Base-by-base conservation (phyloP, 2,888 invertebrate species). In the Tipula lateralis region DNA sequence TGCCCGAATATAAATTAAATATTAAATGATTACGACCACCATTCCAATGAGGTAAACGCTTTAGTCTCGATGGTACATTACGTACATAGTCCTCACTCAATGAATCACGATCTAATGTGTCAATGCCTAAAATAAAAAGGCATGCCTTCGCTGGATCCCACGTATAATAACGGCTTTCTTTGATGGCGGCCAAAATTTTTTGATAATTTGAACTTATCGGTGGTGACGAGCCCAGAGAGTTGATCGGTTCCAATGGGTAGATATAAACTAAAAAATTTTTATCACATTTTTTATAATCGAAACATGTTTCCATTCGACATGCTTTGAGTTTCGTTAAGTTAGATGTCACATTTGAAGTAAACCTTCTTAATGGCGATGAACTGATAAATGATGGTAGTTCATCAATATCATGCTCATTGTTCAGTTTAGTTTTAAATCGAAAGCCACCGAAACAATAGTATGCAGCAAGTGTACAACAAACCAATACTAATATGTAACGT, bases 1-100 rank as follows among this genome's bases (percentile, higher is more conserved):
- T 99, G 34, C 99, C 99, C 85, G 99, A 97, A 91, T 99, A 99
- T 86, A 99, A 92, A 92, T 99, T 99, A 90, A 99, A 99, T 88
- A 99, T 95, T 84, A 99, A 91, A 91, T 99, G 99, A 91, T 99
- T 99, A 86, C 94, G 92, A 19, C 99, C 99, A 89, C 95, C 95
- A 89, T 97, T 97, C 98, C 98, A 98, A 87, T 95, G 92, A 83
- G 94, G 93, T 87, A 96, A 91, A 85, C 94, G 93, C 86, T 94
- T 93, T 86, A 98, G 90, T 88, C 95, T 94, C 84, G 93, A 92
- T 85, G 95, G 95, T 86, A 99, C 93, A 91, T 98, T 97, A 86
- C 95, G 93, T 84, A 97, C 96, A 92, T 96, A 99, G 90, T 98
- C 97, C 86, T 95, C 94, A 86, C 98, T 98, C 84, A 99, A 91